These are phyloP conservation scores for Dasypus novemcinctus DNA, from an alignment of 2,113 vertebrate genomes.

Conservation along the genomic window DNA sequence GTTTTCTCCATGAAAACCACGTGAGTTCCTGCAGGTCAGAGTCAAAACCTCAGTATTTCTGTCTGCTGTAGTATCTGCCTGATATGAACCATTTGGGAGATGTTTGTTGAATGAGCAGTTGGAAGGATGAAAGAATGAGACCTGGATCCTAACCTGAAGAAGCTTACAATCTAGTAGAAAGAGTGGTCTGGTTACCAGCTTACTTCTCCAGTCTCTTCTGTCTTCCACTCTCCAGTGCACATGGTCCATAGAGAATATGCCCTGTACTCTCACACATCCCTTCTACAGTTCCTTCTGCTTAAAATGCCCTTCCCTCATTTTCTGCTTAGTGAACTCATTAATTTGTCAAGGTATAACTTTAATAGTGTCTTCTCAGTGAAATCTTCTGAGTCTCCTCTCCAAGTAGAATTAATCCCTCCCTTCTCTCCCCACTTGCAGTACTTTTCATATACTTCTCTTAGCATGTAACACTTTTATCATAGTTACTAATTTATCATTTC, in stretches of 20 bases:
- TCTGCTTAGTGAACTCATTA: neutral
- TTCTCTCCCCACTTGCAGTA: neutral
- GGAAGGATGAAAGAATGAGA: neutral
- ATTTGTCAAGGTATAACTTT: neutral
- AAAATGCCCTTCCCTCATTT: neutral
- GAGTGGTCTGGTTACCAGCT: neutral
- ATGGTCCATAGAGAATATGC: neutral
- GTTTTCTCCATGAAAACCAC: neutral
- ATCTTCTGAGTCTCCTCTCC: neutral
- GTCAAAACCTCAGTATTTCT: neutral
- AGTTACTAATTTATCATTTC: neutral
- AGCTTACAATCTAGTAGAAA: neutral
- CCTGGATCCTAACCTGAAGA: neutral
- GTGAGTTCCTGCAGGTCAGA: neutral
- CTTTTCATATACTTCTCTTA: conserved; percentile 21
- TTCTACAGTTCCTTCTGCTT: neutral
- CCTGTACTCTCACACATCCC: neutral
- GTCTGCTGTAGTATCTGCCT: neutral
- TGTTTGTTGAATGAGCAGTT: neutral
- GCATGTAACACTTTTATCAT: neutral
- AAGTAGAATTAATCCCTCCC: neutral
- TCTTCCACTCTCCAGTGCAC: neutral
- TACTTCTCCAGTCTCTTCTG: neutral
- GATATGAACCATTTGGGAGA: neutral
- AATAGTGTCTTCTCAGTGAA: neutral